Evolutionary conservation across 2,797 vertebrate genomes (phyloP), one percentile per base, ranked within the genome.

Genomic region (Siniperca obscura): DNA sequence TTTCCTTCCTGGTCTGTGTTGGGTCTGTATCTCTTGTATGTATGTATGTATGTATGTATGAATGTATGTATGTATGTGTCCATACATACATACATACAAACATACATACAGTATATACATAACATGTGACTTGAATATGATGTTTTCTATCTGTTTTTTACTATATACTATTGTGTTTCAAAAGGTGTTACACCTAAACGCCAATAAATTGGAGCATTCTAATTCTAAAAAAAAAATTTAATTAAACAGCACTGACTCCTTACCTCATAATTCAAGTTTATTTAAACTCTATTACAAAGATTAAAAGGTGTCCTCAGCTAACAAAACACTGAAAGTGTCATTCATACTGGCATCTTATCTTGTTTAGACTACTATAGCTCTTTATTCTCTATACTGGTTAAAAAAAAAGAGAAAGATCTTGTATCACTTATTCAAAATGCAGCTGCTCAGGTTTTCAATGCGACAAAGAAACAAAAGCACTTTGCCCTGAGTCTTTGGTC

Each of bases 401-500:
- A 60, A 34, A n/a, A 40, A 55, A 34, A 3, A 21, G 27, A 22
- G 16, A n/a, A 1, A 25, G 2, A 50, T 14, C 12, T 27, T 30
- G 64, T 22, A 50, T 36, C 34, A 27, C 7, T 50, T 9, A 34
- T 46, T 77, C 19, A 61, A 68, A 70, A 48, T 59, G 66, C 61
- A 81, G 50, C 74, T 60, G 34, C 65, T 71, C 27, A n/a, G 53
- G 57, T 62, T 69, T 44, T 60, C 34, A 34, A 8, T 6, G 56
- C n/a, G n/a, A 42, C 25, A 74, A 65, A 65, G 55, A 40, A 21
- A 74, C 21, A 64, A 52, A 46, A 19, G 52, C 53, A 66, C 25
- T 55, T 52, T 21, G 53, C 55, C 59, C 36, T 3, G 46, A 65
- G 60, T 78, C 70, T 72, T 59, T 38, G 36, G 50, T 70, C 21